Conservation (phyloP, 1,140 invertebrate genomes). For the Drosophila auraria region DNA sequence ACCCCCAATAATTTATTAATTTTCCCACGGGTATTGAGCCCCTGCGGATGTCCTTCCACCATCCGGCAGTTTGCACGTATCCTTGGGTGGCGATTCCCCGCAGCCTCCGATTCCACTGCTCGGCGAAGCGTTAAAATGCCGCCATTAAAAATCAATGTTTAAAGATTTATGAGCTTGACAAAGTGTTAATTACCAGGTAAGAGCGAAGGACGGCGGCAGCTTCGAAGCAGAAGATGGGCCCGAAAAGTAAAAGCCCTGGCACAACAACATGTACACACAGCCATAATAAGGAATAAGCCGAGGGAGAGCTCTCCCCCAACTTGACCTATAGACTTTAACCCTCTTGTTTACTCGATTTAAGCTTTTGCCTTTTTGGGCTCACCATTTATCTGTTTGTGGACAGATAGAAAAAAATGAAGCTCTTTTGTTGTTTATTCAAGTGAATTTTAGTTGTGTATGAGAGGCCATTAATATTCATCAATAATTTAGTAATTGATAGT, state of each 20-base stretch:
- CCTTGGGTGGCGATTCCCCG: constrained; percentile 10
- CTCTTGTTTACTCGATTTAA: constrained; percentile 16
- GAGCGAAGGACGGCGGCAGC: background rate
- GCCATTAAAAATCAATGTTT: constrained; percentile 82
- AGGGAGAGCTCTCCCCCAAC: constrained; percentile 6
- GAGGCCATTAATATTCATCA: constrained; percentile 37
- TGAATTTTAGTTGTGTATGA: background rate
- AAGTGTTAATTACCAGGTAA: constrained; percentile 76
- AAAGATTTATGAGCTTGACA: constrained; percentile 80
- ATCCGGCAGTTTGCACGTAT: constrained; percentile 56
- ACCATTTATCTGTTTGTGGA: background rate
- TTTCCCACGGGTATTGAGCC: constrained; percentile 42
- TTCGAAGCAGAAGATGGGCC: constrained; percentile 1
- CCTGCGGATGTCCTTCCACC: constrained; percentile 12
- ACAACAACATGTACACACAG: constrained; percentile 14
- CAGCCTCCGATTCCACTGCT: constrained; percentile 34
- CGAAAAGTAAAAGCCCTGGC: constrained; percentile 29
- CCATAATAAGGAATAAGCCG: constrained; percentile 27
- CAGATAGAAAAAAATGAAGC: background rate
- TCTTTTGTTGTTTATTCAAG: background rate
- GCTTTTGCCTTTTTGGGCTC: background rate
- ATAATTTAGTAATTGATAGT: constrained; percentile 52
- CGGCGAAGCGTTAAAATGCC: constrained; percentile 72
- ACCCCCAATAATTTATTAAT: constrained; percentile 46
- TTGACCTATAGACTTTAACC: constrained; percentile 24